A percentile compares a stretch with the other conserved stretches of the same genome.
phyloP scores from a whole-genome alignment of 2,113 vertebrate species.

The Pomatorhinus ruficollis region DNA sequence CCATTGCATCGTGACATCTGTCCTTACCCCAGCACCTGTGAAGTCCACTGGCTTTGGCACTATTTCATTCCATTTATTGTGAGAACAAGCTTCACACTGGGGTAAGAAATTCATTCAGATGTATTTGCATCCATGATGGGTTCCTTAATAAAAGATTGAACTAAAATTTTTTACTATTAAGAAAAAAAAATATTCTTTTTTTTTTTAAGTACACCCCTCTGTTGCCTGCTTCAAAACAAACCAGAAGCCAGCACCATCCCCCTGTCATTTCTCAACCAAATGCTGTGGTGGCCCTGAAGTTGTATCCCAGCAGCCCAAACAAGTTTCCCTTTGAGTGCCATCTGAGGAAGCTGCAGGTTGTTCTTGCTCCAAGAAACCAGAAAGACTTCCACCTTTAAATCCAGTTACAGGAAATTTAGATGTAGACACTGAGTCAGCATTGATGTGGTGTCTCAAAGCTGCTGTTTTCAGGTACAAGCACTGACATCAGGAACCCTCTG shows the following conservation, averaged over 20 bases:
- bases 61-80: background rate
- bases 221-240: background rate
- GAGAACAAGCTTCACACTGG: background rate
- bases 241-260: background rate
- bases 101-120: background rate
- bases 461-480: background rate
- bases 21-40: background rate
- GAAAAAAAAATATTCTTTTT: too few relatives aligned
- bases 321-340: background rate
- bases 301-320: background rate
- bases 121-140: background rate
- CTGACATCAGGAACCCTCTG: background rate
- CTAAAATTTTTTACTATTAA: background rate
- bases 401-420: background rate
- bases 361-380: background rate
- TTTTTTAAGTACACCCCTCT: background rate
- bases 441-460: background rate
- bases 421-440: background rate
- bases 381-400: background rate
- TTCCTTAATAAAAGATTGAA: background rate
- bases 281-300: background rate
- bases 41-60: background rate
- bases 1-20: rapidly evolving
- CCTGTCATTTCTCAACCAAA: background rate
- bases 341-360: background rate